Evolutionary conservation across 2,888 invertebrate genomes (phyloP), one percentile per base, ranked within the genome.

Genomic region (Caenorhabditis sulstoni): DNA sequence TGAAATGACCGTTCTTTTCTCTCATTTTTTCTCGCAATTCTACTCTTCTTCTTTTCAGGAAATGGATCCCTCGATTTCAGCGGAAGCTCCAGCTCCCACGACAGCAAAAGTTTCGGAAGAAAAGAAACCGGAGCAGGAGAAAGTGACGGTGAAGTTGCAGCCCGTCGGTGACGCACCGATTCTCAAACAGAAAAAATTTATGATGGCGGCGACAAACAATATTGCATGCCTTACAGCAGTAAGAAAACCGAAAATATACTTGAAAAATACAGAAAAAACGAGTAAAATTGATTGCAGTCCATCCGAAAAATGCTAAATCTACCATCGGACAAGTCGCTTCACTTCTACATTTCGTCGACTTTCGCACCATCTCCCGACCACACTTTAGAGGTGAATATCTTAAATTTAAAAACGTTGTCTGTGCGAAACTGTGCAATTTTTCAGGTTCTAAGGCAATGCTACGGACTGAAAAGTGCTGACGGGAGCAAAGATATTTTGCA

Each of bases 351-450:
- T 29, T 79, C 82, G 11, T 81, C 77, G 52, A 80, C 76, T 0
- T 85, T 85, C 52, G 83, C 83, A 5, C 85, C 85, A 12, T 85
- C 85, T 12, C 84, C 83, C 3, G 85, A 84, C 44, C 83, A 83
- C 55, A 83, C 84, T 20, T 76, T 85, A 22, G 77, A 82, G 55
- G 76, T 81, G 11, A 5, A 58, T 29, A 39, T 9, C 18, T 22
- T 18, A n/a, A n/a, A n/a, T n/a, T n/a, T n/a, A n/a, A n/a, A n/a
- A n/a, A n/a, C n/a, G n/a, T n/a, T n/a, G n/a, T n/a, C n/a, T n/a
- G n/a, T n/a, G n/a, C n/a, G n/a, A n/a, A n/a, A n/a, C n/a, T n/a
- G n/a, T n/a, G n/a, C n/a, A n/a, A n/a, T n/a, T 23, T 74, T 79
- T 29, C 66, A 67, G 64, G 41, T 62, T n/a, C 23, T 74, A 7